These are phyloP conservation scores for Chloropsis hardwickii DNA, from an alignment of 2,113 vertebrate species.

Conservation along the genomic window DNA sequence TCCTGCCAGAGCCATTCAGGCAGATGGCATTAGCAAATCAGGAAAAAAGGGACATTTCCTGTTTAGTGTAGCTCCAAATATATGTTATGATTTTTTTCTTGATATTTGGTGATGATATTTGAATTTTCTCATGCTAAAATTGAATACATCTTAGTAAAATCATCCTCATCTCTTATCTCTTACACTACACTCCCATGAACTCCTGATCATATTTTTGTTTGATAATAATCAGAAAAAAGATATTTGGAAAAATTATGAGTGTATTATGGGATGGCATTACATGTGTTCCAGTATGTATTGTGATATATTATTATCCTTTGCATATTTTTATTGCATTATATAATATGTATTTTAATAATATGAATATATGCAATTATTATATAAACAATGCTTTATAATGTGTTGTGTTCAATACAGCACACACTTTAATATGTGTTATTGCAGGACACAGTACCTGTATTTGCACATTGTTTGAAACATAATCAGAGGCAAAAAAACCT, in stretches of 20 bases:
- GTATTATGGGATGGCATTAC: neutral
- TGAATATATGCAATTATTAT: neutral
- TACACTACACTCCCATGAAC: neutral
- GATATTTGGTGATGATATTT: neutral
- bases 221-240: neutral
- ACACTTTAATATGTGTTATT: neutral
- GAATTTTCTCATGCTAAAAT: neutral
- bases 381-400: neutral
- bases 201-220: neutral
- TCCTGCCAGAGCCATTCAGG: neutral
- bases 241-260: neutral
- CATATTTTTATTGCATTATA: neutral
- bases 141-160: neutral
- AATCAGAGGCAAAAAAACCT: neutral
- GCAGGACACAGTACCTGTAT: fast-evolving
- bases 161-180: neutral
- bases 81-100: neutral
- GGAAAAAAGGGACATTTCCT: neutral
- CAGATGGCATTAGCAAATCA: conserved; percentile 18
- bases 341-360: neutral
- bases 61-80: neutral
- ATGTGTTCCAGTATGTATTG: neutral
- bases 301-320: neutral
- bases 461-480: neutral
- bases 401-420: neutral